Conservation (phyloP, 1,140 invertebrate genomes). For the Telenomus remus region DNA sequence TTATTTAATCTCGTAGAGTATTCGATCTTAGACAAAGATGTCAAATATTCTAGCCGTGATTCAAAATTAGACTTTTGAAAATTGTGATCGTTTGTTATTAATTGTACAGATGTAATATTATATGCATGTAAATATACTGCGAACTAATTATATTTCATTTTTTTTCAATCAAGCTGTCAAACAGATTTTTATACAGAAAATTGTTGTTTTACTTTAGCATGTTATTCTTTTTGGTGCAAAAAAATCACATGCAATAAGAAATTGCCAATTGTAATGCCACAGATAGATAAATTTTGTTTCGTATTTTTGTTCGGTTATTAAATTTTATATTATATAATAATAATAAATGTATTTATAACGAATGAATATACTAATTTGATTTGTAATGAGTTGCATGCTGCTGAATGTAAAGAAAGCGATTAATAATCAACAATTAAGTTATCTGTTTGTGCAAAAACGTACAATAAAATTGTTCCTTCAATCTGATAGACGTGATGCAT, state of each 20-base stretch:
- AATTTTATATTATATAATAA: slow-evolving; percentile 17
- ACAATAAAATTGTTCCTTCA: slow-evolving; percentile 30
- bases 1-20: background rate
- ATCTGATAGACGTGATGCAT: background rate
- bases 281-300: background rate
- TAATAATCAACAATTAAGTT: background rate
- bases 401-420: slow-evolving; percentile 35
- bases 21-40: background rate
- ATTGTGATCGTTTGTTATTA: slow-evolving; percentile 27
- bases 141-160: no score
- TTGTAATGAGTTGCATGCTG: slow-evolving; percentile 43
- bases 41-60: slow-evolving; percentile 16
- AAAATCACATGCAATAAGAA: slow-evolving; percentile 3
- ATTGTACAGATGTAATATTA: slow-evolving; percentile 15
- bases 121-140: slow-evolving; percentile 12
- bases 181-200: no score
- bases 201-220: no score
- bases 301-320: slow-evolving; percentile 13
- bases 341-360: slow-evolving; percentile 29
- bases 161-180: no score
- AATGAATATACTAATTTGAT: slow-evolving; percentile 32
- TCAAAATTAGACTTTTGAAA: slow-evolving; percentile 38
- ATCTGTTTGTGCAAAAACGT: background rate
- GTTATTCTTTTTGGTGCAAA: background rate
- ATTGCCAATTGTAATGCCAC: slow-evolving; percentile 22